Evolutionary conservation across 2,797 vertebrate genomes (phyloP).

Genomic region (Epinephelus malabaricus): DNA sequence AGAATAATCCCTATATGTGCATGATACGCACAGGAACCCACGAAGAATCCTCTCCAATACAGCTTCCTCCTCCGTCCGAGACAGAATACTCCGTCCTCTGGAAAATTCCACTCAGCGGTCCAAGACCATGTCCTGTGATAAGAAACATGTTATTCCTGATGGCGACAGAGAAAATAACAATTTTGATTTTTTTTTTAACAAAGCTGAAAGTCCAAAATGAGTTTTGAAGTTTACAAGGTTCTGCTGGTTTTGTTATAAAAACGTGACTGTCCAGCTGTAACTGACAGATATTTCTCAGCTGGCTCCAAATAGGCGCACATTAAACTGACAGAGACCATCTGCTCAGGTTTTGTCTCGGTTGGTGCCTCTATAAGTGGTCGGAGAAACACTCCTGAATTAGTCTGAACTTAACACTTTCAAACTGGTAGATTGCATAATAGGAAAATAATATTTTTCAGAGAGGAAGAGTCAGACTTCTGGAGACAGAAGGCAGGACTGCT

Average conservation of each 20-base stretch:
- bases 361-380: not conserved
- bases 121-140: slow-evolving; percentile 77
- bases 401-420: not conserved
- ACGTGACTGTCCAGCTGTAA: not conserved
- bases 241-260: slow-evolving; percentile 22
- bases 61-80: slow-evolving; percentile 51
- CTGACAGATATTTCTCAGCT: slow-evolving; percentile 11
- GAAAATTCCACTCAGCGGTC: slow-evolving; percentile 79
- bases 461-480: not conserved
- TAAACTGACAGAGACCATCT: slow-evolving; percentile 4
- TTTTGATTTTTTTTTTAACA: slow-evolving; percentile 26
- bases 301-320: not conserved
- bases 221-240: slow-evolving; percentile 14
- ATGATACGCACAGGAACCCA: slow-evolving; percentile 57
- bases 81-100: slow-evolving; percentile 57
- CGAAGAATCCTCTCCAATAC: slow-evolving; percentile 37
- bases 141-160: slow-evolving; percentile 68
- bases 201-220: slow-evolving; percentile 38
- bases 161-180: slow-evolving; percentile 57
- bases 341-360: not conserved
- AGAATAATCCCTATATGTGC: slow-evolving; percentile 75
- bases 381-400: not conserved
- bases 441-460: not conserved
- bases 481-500: slow-evolving; percentile 12
- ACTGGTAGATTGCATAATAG: slow-evolving; percentile 15